Conservation (phyloP, 2,888 invertebrate species). For the Pyrrhosoma nymphula region DNA sequence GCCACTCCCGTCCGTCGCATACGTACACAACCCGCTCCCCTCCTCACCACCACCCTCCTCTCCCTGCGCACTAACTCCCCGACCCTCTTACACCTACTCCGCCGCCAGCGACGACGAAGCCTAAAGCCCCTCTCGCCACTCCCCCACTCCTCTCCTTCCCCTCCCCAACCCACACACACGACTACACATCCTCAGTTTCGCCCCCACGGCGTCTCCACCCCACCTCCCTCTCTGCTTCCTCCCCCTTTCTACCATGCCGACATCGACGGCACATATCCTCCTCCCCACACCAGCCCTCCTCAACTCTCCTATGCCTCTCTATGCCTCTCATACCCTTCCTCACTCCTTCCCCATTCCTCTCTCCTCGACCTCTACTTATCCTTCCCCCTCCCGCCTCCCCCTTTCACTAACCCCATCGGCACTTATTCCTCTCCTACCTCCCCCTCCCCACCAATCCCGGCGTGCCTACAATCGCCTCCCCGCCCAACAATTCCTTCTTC, state of each 20-base stretch:
- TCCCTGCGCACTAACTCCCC: not conserved
- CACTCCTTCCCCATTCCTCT: not conserved
- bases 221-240: not conserved
- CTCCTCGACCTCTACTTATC: conserved; percentile 55
- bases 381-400: not conserved
- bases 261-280: conserved; percentile 29
- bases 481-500: not conserved
- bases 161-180: not conserved
- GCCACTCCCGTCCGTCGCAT: not conserved
- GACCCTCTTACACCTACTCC: conserved; percentile 29
- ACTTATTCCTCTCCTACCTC: not conserved
- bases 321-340: not conserved
- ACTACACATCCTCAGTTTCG: not conserved
- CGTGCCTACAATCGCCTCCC: not conserved
- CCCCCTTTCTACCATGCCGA: not conserved
- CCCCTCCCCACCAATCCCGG: not conserved
- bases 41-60: not conserved
- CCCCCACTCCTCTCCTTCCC: not conserved
- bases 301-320: not conserved
- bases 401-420: not conserved
- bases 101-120: conserved; percentile 37
- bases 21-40: conserved; percentile 10
- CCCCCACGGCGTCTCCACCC: not conserved
- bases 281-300: not conserved
- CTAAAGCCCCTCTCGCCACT: not conserved